Conservation (phyloP, 35 echinoderm and acorn worm genomes). For the Heliocidaris erythrogramma region DNA sequence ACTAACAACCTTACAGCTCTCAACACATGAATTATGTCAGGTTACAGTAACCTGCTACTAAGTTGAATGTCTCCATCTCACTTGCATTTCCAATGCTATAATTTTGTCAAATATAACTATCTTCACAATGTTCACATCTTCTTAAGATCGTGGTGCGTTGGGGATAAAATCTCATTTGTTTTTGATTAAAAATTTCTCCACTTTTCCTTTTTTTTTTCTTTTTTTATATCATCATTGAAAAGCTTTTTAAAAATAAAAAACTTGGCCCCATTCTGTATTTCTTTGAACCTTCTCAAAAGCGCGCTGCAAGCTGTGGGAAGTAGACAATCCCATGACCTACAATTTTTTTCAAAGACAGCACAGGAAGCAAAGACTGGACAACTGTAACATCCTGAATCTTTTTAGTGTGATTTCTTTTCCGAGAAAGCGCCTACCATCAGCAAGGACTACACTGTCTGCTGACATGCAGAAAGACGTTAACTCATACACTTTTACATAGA, state of each 20-base stretch:
- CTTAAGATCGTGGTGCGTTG: too few relatives aligned
- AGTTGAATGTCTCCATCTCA: too few relatives aligned
- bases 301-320: neutral
- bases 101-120: too few relatives aligned
- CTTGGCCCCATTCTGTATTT: neutral
- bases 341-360: neutral
- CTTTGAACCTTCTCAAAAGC: neutral
- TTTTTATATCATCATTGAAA: neutral
- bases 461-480: neutral
- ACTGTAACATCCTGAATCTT: neutral
- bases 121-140: too few relatives aligned
- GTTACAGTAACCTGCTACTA: too few relatives aligned
- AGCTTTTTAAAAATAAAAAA: neutral
- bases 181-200: too few relatives aligned
- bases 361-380: neutral
- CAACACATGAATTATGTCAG: too few relatives aligned
- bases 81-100: too few relatives aligned
- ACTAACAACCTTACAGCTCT: too few relatives aligned
- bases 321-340: neutral
- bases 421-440: neutral
- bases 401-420: neutral
- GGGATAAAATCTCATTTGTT: too few relatives aligned
- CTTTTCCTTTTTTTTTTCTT: neutral
- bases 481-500: neutral
- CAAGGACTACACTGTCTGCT: neutral